These are phyloP conservation scores for Egretta garzetta DNA, from an alignment of 2,113 vertebrate species.

Conservation along the genomic window DNA sequence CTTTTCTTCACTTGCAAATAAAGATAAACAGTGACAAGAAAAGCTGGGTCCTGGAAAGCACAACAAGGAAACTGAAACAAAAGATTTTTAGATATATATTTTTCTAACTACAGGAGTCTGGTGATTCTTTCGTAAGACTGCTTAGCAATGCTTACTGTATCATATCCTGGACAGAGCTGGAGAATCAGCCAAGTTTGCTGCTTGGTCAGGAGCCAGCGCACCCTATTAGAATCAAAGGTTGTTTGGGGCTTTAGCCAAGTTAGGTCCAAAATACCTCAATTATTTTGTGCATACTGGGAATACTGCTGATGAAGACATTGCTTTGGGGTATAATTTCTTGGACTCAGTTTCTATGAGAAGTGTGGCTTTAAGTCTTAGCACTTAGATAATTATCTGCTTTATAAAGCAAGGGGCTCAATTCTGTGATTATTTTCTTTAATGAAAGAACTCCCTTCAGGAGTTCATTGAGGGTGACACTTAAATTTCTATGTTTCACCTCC, in stretches of 20 bases:
- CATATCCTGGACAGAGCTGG: background rate
- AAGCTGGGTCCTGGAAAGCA: background rate
- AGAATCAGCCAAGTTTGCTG: background rate
- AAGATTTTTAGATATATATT: background rate
- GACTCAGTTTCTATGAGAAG: background rate
- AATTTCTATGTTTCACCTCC: background rate
- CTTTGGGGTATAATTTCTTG: slow-evolving; percentile 22
- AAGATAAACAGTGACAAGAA: background rate
- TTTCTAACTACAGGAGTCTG: background rate
- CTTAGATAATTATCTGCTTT: slow-evolving; percentile 2
- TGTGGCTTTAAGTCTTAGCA: background rate
- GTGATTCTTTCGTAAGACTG: background rate
- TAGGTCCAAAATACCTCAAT: background rate
- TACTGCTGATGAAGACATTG: slow-evolving; percentile 16
- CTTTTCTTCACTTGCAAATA: background rate
- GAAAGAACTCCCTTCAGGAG: background rate
- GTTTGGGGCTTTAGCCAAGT: background rate
- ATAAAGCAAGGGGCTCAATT: background rate
- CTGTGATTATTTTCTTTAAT: background rate
- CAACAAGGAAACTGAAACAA: background rate
- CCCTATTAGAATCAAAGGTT: background rate
- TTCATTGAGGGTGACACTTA: background rate
- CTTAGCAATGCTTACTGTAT: background rate
- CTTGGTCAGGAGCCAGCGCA: background rate
- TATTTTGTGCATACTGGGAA: background rate